Conservation (phyloP, 2,888 invertebrate genomes). For the Ecdyonurus torrentis region DNA sequence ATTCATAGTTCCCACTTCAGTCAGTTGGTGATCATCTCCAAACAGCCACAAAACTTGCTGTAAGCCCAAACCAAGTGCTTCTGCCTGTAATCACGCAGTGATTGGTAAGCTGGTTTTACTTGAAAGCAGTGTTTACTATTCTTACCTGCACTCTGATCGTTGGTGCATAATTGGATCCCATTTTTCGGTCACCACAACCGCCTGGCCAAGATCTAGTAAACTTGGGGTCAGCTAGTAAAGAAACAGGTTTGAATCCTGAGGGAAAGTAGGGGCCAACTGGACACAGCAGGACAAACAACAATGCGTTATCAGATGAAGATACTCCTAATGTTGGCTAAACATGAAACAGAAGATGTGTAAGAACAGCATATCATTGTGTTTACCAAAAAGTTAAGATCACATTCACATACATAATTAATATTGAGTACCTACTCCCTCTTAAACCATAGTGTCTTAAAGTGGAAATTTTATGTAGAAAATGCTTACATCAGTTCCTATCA, state of each 20-base stretch:
- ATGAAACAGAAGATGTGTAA: conserved; percentile 5
- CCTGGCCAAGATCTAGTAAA: conserved; percentile 55
- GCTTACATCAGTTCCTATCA: conserved; percentile 93
- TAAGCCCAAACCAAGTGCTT: conserved; percentile 55
- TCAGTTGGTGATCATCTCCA: conserved; percentile 80
- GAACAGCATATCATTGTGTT: neutral
- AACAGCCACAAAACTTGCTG: conserved; percentile 96
- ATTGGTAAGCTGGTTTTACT: neutral
- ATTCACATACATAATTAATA: neutral
- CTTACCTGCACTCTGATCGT: conserved; percentile 54
- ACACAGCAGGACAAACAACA: conserved; percentile 78
- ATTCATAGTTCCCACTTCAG: conserved; percentile 99
- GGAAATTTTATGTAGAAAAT: too few species aligned
- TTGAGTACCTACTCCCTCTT: too few species aligned
- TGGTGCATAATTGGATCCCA: conserved; percentile 87
- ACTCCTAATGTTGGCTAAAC: conserved; percentile 84
- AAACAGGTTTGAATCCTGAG: conserved; percentile 48
- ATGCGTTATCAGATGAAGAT: conserved; percentile 65
- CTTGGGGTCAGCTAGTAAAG: conserved; percentile 80
- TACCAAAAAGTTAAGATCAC: neutral
- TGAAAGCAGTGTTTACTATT: neutral
- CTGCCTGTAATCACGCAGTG: conserved; percentile 33
- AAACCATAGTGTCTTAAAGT: too few species aligned
- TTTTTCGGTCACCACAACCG: conserved; percentile 86
- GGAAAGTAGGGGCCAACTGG: conserved; percentile 91